Evolutionary conservation across 2,888 invertebrate genomes (phyloP).

Genomic region (Alloplasta piceator): DNA sequence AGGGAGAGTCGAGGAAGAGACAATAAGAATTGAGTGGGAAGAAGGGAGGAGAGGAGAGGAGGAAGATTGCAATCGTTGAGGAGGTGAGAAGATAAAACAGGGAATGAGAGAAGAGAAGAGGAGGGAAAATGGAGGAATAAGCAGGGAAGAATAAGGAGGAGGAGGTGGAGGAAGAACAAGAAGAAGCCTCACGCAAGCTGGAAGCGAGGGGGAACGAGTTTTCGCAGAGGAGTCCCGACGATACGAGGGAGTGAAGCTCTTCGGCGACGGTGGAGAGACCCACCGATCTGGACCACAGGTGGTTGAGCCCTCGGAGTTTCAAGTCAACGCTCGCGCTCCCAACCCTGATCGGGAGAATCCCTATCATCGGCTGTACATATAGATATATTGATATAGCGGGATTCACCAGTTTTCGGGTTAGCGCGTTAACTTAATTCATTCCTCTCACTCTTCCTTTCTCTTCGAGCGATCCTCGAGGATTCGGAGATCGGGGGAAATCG

Average conservation of each 20-base stretch:
- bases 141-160: slow-evolving; percentile 33
- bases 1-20: not conserved
- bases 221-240: slow-evolving; percentile 52
- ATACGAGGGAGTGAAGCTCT: slow-evolving; percentile 61
- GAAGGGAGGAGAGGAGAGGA: slow-evolving; percentile 37
- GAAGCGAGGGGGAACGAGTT: slow-evolving; percentile 60
- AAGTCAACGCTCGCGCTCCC: slow-evolving; percentile 65
- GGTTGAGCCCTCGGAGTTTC: slow-evolving; percentile 71
- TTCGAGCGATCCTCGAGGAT: not conserved
- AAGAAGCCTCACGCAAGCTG: slow-evolving; percentile 56
- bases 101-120: slow-evolving; percentile 57
- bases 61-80: slow-evolving; percentile 43
- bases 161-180: slow-evolving; percentile 47
- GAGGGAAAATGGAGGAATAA: slow-evolving; percentile 39
- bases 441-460: not conserved
- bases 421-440: slow-evolving; percentile 21
- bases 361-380: slow-evolving; percentile 33
- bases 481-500: not conserved
- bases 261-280: slow-evolving; percentile 34
- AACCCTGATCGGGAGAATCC: slow-evolving; percentile 53
- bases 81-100: slow-evolving; percentile 54
- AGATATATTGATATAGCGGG: slow-evolving; percentile 31
- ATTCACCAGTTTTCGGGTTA: slow-evolving; percentile 55
- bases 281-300: slow-evolving; percentile 70
- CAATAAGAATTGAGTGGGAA: slow-evolving; percentile 24